Evolutionary conservation across 2,113 vertebrate species (phyloP).

Genomic region (Parus major): DNA sequence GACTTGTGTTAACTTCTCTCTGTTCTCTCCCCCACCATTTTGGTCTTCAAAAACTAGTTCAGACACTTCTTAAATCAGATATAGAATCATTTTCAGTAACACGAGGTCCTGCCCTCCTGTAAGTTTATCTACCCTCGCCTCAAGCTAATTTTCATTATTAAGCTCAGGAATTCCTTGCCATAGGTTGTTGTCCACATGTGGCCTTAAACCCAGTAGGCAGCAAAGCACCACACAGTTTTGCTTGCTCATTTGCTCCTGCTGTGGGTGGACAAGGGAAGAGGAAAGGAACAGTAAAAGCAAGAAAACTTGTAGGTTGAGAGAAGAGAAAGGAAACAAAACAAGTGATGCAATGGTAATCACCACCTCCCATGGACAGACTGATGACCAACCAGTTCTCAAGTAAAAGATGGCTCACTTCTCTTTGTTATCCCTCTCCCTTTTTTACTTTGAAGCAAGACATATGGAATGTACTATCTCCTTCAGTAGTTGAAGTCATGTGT

Average conservation of each 20-base stretch:
- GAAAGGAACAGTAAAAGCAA: not conserved
- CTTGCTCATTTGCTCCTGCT: not conserved
- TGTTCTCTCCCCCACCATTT: not conserved
- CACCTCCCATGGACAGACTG: not conserved
- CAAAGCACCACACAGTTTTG: not conserved
- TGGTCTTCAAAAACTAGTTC: not conserved
- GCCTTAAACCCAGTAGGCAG: not conserved
- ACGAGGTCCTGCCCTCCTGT: not conserved
- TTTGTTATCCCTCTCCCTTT: not conserved
- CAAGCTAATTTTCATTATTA: not conserved
- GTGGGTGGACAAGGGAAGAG: not conserved
- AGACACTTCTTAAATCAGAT: not conserved
- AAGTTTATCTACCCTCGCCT: not conserved
- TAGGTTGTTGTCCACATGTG: not conserved
- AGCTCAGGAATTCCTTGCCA: not conserved
- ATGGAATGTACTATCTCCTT: not conserved
- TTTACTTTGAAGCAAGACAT: not conserved
- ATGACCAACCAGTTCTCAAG: not conserved
- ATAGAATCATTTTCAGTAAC: not conserved
- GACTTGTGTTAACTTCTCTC: not conserved
- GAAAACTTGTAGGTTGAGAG: not conserved
- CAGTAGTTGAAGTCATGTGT: not conserved
- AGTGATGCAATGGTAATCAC: not conserved
- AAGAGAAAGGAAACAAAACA: not conserved
- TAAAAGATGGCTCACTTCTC: not conserved